Evolutionary conservation across 2,888 invertebrate genomes (phyloP).

Genomic region (Neoitamus cyanurus): DNA sequence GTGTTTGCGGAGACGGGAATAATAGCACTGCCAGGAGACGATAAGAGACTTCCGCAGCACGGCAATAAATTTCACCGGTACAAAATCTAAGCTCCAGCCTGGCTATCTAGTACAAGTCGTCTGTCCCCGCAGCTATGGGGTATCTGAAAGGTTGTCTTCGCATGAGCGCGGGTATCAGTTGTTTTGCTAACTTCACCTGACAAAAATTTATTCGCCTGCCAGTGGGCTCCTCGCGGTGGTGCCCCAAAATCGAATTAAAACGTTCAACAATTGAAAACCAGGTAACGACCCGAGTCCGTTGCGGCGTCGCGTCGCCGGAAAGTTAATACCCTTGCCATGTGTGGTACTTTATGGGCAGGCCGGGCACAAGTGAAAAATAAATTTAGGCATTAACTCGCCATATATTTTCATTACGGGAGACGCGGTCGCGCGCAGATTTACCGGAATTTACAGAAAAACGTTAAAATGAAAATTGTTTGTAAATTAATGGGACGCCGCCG

Average conservation of each 20-base stretch:
- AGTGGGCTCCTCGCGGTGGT: background rate
- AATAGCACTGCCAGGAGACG: background rate
- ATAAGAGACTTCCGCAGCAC: constrained; percentile 9
- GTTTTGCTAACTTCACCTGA: background rate
- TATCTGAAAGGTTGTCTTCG: constrained; percentile 21
- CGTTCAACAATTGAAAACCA: constrained; percentile 2
- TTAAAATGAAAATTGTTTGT: background rate
- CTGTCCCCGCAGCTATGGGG: background rate
- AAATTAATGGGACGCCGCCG: background rate
- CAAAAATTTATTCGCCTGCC: background rate
- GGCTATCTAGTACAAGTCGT: background rate
- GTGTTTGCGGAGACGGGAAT: background rate
- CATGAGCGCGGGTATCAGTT: constrained; percentile 12
- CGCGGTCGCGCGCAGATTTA: constrained; percentile 17
- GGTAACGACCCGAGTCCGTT: background rate
- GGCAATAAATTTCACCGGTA: background rate
- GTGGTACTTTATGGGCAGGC: background rate
- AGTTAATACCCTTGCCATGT: background rate
- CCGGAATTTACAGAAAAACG: constrained; percentile 16
- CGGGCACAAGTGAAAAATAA: constrained; percentile 33
- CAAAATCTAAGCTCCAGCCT: constrained; percentile 8
- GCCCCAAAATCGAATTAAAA: background rate
- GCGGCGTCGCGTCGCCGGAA: background rate
- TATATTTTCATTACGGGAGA: constrained; percentile 45
- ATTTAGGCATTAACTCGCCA: constrained; percentile 40